Evolutionary conservation across 2,888 invertebrate species (phyloP), one percentile per base, ranked within the genome.

Genomic region (Sinopyrophorus schimmeli): DNA sequence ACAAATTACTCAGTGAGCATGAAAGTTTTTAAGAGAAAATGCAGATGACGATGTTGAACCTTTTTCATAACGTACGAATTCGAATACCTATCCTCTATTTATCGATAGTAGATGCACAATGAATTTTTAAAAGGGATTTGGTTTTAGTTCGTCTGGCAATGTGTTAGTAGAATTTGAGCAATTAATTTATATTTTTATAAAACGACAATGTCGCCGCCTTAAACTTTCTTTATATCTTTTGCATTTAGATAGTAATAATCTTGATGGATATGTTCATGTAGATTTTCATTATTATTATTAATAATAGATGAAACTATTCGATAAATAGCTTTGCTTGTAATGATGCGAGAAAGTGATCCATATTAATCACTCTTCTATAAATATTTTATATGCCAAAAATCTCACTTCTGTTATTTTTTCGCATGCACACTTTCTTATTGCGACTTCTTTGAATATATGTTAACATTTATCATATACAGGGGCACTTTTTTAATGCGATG

Each of bases 291-390:
- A 27, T 32, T 30, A 32, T 47, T 35, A 38, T 38, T 35, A 24
- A 37, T 31, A 35, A 37, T 42, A 42, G 42, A 24, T 26, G 16
- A 48, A 42, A 35, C 42, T 42, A 48, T 48, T 48, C 53, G 57
- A 50, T 49, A 61, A 62, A 59, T 61, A 64, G 65, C 65, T 65
- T 65, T 60, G 65, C 65, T 65, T 65, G 62, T 60, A 60, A 61
- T 62, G 60, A 57, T 57, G 60, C 60, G 63, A 56, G 61, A 55
- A 59, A 58, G 54, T 53, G 53, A 54, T 51, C 38, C 47, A 49
- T 60, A 59, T 53, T 52, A 57, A 55, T 55, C 47, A 54, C 53
- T 54, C 52, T 50, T 40, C 47, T 44, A 54, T 40, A 53, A 55
- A 54, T 53, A 59, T 63, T 64, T 63, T 62, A 60, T 60, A 60